A percentile compares a stretch with the other conserved stretches of the same genome.
Evolutionary conservation across 2,888 invertebrate species (phyloP).

Genomic region (Drosophila anomalata): DNA sequence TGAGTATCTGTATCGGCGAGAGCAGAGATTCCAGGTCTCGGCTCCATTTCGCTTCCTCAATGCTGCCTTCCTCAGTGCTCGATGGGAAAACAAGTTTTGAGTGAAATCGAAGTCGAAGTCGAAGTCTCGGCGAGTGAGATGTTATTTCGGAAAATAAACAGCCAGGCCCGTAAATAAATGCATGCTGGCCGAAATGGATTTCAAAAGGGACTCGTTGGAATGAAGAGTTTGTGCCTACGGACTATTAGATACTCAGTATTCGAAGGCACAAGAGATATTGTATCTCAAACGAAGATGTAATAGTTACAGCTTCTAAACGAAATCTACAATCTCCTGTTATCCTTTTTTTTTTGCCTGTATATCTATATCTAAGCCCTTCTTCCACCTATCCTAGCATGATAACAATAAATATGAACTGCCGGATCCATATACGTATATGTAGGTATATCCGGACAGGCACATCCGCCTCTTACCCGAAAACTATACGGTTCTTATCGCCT

Average conservation of each 20-base stretch:
- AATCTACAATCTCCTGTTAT: no score
- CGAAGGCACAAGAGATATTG: no score
- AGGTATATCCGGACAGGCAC: conserved; percentile 8
- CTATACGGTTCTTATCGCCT: conserved; percentile 2
- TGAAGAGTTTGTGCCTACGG: not conserved
- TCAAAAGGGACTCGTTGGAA: not conserved
- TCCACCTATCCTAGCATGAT: not conserved
- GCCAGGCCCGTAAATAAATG: conserved; percentile 3
- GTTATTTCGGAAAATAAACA: conserved; percentile 12
- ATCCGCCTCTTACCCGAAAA: conserved; percentile 1
- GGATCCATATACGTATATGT: conserved; percentile 8
- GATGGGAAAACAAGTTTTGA: conserved; percentile 44
- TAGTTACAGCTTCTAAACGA: no score
- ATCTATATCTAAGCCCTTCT: not conserved
- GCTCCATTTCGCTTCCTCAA: conserved; percentile 35
- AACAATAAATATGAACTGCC: not conserved
- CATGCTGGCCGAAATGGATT: conserved; percentile 4
- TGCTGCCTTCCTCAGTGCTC: conserved; percentile 16
- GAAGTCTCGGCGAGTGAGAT: conserved; percentile 13
- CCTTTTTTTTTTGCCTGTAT: no score
- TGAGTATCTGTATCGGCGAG: conserved; percentile 13
- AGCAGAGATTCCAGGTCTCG: conserved; percentile 14
- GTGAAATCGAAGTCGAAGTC: conserved; percentile 1
- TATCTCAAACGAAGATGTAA: no score
- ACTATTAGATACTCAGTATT: not conserved